These are phyloP conservation scores for Danio choprae DNA, from an alignment of 2,797 vertebrate species.

Conservation along the genomic window DNA sequence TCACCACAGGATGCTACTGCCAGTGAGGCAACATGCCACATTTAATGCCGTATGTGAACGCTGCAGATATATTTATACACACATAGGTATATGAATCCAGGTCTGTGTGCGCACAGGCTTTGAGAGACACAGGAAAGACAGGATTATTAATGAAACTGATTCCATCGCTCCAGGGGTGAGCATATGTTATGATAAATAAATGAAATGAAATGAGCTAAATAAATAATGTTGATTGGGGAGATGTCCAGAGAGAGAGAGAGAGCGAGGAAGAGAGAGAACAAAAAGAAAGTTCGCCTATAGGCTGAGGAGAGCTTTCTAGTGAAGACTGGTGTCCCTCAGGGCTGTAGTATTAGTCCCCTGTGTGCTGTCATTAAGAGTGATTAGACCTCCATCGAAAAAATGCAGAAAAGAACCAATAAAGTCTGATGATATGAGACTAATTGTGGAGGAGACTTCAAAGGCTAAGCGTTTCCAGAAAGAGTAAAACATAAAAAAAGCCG, in stretches of 20 bases:
- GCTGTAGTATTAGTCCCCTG: slow-evolving; percentile 43
- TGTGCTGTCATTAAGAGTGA: slow-evolving; percentile 48
- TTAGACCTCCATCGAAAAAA: slow-evolving; percentile 48
- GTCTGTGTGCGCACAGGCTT: slow-evolving; percentile 4
- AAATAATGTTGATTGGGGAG: slow-evolving; percentile 57
- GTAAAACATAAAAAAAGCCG: slow-evolving; percentile 16
- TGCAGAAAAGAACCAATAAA: slow-evolving; percentile 7
- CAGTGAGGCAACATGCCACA: not conserved
- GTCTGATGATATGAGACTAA: slow-evolving; percentile 28
- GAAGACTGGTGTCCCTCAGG: slow-evolving; percentile 18
- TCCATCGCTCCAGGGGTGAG: slow-evolving; percentile 46
- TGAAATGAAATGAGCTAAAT: slow-evolving; percentile 58
- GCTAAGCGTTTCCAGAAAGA: slow-evolving; percentile 32
- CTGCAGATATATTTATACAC: not conserved
- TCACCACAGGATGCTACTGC: not conserved
- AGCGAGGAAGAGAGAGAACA: slow-evolving; percentile 9
- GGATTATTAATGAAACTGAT: slow-evolving; percentile 56
- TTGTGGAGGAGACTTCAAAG: slow-evolving; percentile 27
- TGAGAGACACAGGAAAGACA: slow-evolving; percentile 41
- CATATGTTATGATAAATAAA: slow-evolving; percentile 61
- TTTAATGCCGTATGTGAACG: not conserved
- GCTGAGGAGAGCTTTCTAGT: slow-evolving; percentile 45
- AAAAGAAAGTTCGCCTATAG: slow-evolving; percentile 10
- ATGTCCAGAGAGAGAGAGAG: slow-evolving; percentile 48
- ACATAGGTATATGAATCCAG: not conserved